These are phyloP conservation scores for Helleia helle DNA, from an alignment of 2,888 invertebrate species.

Conservation along the genomic window DNA sequence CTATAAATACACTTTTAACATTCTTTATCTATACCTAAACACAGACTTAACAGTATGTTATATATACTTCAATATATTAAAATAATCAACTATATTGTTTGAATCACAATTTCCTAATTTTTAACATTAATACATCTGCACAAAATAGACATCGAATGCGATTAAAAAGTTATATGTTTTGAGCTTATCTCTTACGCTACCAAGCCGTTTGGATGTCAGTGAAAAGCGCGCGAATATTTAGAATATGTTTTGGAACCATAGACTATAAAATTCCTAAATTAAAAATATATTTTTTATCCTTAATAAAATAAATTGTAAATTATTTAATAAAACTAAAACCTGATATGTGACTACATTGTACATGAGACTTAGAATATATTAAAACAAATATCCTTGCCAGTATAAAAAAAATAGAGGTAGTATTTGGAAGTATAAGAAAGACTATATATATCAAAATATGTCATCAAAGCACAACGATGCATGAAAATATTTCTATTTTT, in stretches of 20 bases:
- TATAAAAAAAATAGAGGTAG: constrained; percentile 34
- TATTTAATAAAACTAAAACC: constrained; percentile 12
- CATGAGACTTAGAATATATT: constrained; percentile 33
- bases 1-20: constrained; percentile 51
- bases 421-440: constrained; percentile 29
- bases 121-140: constrained; percentile 62
- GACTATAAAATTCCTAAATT: constrained; percentile 5
- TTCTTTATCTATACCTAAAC: constrained; percentile 53
- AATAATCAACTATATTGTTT: constrained; percentile 65
- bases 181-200: constrained; percentile 21
- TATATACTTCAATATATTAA: constrained; percentile 61
- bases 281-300: constrained; percentile 1
- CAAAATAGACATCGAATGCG: constrained; percentile 56
- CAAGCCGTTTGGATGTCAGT: constrained; percentile 27
- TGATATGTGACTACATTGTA: constrained; percentile 61
- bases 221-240: constrained; percentile 29
- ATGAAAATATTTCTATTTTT: constrained; percentile 41
- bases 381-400: constrained; percentile 8
- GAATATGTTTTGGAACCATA: constrained; percentile 15
- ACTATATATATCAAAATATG: constrained; percentile 25
- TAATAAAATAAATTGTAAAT: constrained; percentile 4
- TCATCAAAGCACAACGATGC: constrained; percentile 38
- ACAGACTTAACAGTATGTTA: constrained; percentile 54
- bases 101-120: constrained; percentile 70
- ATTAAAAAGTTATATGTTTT: constrained; percentile 31